Evolutionary conservation across 2,113 vertebrate genomes (phyloP), one percentile per base, ranked within the genome.

Genomic region (Ptilorrhoa leucosticta): DNA sequence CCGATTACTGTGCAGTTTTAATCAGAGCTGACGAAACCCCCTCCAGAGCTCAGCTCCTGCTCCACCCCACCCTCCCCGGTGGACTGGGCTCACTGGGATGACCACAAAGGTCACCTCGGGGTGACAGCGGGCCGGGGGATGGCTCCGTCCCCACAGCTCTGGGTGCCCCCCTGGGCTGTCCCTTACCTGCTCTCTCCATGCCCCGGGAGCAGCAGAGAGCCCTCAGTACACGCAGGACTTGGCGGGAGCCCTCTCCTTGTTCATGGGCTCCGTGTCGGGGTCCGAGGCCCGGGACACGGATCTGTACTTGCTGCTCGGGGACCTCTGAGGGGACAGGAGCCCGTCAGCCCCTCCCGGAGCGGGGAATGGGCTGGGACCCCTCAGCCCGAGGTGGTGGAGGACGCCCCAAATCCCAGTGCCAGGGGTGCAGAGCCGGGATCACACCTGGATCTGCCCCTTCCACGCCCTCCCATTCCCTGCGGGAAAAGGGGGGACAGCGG

Each of bases 1-100:
- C 44, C 1, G 0, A 17, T 31, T 5, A 45, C 2, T 1, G 16
- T 0, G 1, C 5, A 1, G 2, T 3, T 40, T 40, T 53, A 35
- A 88, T 63, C 28, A 57, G 16, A 37, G 65, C 15, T 54, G 39
- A 63, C 76, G 15, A 31, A 79, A 63, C 2, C 2, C 13, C 12
- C 26, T 7, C 18, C 5, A 7, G 30, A 61, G 57, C 53, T 78
- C n/a, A 11, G 9, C 31, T 30, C 31, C 79, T 26, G 15, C 42
- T 51, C 60, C 31, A 21, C 23, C 48, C 73, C 72, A 23, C 42
- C 27, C 33, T 84, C 17, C 39, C 28, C 1, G 0, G 5, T 1
- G 31, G 15, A 13, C 2, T 4, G 6, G 15, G 14, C 33, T 83
- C 40, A 3, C 57, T 14, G 58, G 33, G 51, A 13, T 28, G 51